These are phyloP conservation scores for Conus canariensis DNA, from an alignment of 2,888 invertebrate species.

Conservation along the genomic window DNA sequence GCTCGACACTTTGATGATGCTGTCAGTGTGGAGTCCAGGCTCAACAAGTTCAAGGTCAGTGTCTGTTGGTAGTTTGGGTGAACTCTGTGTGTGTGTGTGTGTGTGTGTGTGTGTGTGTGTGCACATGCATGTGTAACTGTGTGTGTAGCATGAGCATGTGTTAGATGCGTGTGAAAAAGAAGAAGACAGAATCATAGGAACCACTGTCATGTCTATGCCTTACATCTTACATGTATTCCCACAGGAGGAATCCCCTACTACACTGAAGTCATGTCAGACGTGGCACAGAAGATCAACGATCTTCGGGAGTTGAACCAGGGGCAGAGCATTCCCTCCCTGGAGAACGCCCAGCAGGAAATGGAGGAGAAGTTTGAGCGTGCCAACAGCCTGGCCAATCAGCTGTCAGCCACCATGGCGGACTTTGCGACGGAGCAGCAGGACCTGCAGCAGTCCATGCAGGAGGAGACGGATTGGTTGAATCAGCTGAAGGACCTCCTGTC, in stretches of 20 bases:
- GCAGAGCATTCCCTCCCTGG: slow-evolving; percentile 83
- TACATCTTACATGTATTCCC: not conserved
- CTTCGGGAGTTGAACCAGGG: slow-evolving; percentile 87
- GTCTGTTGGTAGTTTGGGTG: not conserved
- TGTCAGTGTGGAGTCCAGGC: slow-evolving; percentile 87
- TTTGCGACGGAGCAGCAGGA: slow-evolving; percentile 81
- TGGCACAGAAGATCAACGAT: slow-evolving; percentile 89
- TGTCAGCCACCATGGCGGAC: slow-evolving; percentile 87
- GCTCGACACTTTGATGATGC: slow-evolving; percentile 89
- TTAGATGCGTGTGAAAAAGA: not conserved
- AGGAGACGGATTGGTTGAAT: slow-evolving; percentile 70
- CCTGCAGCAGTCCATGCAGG: slow-evolving; percentile 68
- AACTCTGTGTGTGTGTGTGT: not conserved
- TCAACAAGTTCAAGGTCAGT: slow-evolving; percentile 88
- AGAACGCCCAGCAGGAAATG: slow-evolving; percentile 66
- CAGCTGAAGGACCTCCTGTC: slow-evolving; percentile 69
- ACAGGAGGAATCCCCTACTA: slow-evolving; percentile 87
- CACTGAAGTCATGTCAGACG: slow-evolving; percentile 87
- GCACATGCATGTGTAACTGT: not conserved
- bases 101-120: not conserved
- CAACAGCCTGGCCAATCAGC: slow-evolving; percentile 86
- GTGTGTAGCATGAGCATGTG: not conserved
- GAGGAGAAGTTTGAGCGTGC: slow-evolving; percentile 85
- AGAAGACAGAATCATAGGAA: not conserved
- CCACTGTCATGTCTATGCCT: not conserved